A percentile compares a stretch with the other conserved stretches of the same genome.
These are phyloP conservation scores for Drosophila nigrodunni DNA, from an alignment of 1,140 invertebrate genomes.

Conservation along the genomic window DNA sequence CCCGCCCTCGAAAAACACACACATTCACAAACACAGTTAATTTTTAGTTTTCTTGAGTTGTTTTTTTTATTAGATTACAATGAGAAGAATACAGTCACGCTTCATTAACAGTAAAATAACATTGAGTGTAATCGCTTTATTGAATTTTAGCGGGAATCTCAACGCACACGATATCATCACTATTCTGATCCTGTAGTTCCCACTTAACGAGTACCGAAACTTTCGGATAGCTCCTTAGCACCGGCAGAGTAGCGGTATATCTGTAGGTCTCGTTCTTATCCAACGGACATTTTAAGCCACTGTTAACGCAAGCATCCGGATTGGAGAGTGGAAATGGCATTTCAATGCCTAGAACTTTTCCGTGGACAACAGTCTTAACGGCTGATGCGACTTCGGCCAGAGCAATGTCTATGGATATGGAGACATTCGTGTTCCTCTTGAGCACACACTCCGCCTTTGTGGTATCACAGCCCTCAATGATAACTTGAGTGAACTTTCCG, in stretches of 20 bases:
- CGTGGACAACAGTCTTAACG: constrained; percentile 88
- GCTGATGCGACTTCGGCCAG: constrained; percentile 63
- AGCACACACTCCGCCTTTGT: constrained; percentile 86
- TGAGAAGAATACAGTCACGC: constrained; percentile 39
- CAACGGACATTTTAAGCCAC: constrained; percentile 89
- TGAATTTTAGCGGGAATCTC: constrained; percentile 88
- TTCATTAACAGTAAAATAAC: constrained; percentile 27
- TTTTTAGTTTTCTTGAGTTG: constrained; percentile 39
- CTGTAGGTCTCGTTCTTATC: constrained; percentile 86
- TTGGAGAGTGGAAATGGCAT: constrained; percentile 90
- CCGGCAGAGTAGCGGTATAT: constrained; percentile 87
- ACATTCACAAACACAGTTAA: constrained; percentile 12
- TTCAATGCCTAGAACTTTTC: constrained; percentile 88
- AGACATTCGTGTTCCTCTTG: constrained; percentile 87
- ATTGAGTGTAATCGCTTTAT: constrained; percentile 57
- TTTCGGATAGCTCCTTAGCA: constrained; percentile 88
- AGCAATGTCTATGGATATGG: constrained; percentile 87
- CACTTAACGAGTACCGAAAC: constrained; percentile 89
- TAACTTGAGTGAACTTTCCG: constrained; percentile 86
- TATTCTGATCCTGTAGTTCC: constrained; percentile 88
- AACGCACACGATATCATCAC: constrained; percentile 88
- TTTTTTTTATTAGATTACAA: constrained; percentile 72
- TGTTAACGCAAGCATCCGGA: constrained; percentile 88
- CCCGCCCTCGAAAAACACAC: constrained; percentile 1
- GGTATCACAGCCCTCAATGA: constrained; percentile 86